Base-by-base conservation (phyloP, 2,888 invertebrate genomes). In the Hirtodrosophila alboralis region DNA sequence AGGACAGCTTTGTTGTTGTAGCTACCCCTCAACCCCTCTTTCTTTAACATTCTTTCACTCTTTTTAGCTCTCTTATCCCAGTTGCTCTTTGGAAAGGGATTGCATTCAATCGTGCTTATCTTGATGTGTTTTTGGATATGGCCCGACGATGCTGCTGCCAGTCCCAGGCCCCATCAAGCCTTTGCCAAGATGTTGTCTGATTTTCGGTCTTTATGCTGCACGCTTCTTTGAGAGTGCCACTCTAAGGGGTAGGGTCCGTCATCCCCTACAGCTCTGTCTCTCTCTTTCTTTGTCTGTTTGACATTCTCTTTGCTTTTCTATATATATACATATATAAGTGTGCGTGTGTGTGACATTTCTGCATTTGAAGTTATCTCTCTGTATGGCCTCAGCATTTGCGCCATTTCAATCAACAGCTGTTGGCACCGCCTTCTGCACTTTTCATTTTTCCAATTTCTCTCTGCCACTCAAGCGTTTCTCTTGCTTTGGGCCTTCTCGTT, bases 101-200 rank as follows among this genome's bases (percentile, higher is more conserved):
- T 75, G 78, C 66, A 86, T 86, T 86, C 84, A 86, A 86, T 84
- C 83, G 73, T 57, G 56, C 70, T 70, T 79, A 79, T 79, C 87
- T n/a, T 84, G 79, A 79, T 79, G 71, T 68, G 69, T 68, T 54
- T 51, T 73, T 64, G 65, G 52, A 61, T 45, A 31, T 34, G 31
- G 43, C 34, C 7, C 26, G 4, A 21, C 16, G 30, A 6, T n/a
- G 10, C 4, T 21, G 53, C 33, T 37, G 49, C 26, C 57, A 53
- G 57, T n/a, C n/a, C n/a, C n/a, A n/a, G n/a, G n/a, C n/a, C n/a
- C n/a, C n/a, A n/a, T n/a, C n/a, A n/a, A n/a, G n/a, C 69, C 47
- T 70, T 57, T 57, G 60, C 72, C 57, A 81, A 86, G 85, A 79
- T 86, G 87, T 79, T 79, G 87, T 77, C 83, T 79, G 79, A 79